Base-by-base conservation (phyloP, 2,113 vertebrate genomes). In the Odocoileus virginianus region DNA sequence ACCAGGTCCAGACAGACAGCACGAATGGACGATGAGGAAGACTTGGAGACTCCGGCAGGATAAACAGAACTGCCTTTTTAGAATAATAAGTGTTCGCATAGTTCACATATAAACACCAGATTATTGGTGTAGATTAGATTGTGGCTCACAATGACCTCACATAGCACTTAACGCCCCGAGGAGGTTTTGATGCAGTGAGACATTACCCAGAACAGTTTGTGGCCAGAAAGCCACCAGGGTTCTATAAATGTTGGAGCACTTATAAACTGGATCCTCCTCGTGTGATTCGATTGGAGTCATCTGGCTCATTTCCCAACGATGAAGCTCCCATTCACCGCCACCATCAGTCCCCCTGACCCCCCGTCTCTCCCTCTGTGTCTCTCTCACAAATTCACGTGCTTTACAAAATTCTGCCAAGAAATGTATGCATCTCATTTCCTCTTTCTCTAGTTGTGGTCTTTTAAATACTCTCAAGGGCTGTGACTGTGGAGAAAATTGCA, bases 81-180 rank as follows among this genome's bases (percentile, higher is more conserved):
- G 79, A 89, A 82, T 67, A 81, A 91, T 91, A 76, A 88, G 36
- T 16, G 8, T 95, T 27, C 1, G 0, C 60, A 2, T 91, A 17
- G 8, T 95, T n/a, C 2, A 0, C 60, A 2, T 93, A 14, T 2
- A 61, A 83, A 71, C 3, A 19, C 91, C 76, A 95, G 81, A 95
- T 64, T 50, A 45, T 43, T 67, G 79, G 71, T 85, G 60, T 21
- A 58, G 90, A 87, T 76, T 87, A 60, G 89, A 57, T 12, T 90
- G 90, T 89, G 92, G 79, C 36, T 89, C n/a, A 6, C 25, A 55
- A 86, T 97, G 91, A 96, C 93, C 81, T 98, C 96, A 95, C n/a
- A 5, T 52, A 74, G 88, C 74, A 58, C 67, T 27, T 71, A 57
- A 47, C 2, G 30, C 60, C 88, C 85, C 0, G 0, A 55, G 97